Percentiles rank a stretch among this genome's conserved stretches.
These are phyloP conservation scores for Podotricha telesiphe DNA, from an alignment of 2,888 invertebrate species.

Conservation along the genomic window DNA sequence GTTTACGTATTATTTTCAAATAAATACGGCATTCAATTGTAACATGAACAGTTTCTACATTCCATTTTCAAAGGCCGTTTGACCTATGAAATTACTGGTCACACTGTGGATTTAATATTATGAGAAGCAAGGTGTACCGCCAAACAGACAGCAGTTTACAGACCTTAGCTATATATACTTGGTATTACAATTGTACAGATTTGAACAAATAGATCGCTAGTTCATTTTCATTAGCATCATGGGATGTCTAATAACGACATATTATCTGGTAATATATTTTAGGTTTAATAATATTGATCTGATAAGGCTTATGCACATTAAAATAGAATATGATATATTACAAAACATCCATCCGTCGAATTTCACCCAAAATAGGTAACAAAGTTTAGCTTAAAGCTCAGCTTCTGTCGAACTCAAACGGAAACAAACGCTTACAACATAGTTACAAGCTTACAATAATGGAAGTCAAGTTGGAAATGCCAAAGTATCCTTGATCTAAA, in stretches of 20 bases:
- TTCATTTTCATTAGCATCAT: not conserved
- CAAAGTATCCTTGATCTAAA: not conserved
- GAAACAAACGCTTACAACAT: slow-evolving; percentile 40
- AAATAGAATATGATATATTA: slow-evolving; percentile 1
- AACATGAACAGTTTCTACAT: too few species aligned
- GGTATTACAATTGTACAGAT: not conserved
- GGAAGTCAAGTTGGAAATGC: slow-evolving; percentile 1
- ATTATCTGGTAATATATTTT: slow-evolving; percentile 5
- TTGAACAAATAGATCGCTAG: not conserved
- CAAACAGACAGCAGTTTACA: too few species aligned
- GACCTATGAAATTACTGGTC: too few species aligned
- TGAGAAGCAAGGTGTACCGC: too few species aligned
- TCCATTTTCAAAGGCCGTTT: too few species aligned
- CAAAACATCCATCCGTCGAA: not conserved
- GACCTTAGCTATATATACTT: too few species aligned
- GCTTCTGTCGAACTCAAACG: slow-evolving; percentile 34
- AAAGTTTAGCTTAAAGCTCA: slow-evolving; percentile 38
- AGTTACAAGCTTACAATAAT: slow-evolving; percentile 32
- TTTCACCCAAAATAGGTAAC: slow-evolving; percentile 5
- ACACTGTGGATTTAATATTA: too few species aligned
- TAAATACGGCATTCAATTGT: too few species aligned
- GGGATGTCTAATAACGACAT: not conserved
- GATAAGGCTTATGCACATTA: not conserved
- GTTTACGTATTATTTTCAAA: too few species aligned
- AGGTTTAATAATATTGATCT: slow-evolving; percentile 6